Percentiles rank a stretch among this genome's conserved stretches.
Conservation (phyloP, 2,113 vertebrate genomes). For the Leucoraja erinaceus region DNA sequence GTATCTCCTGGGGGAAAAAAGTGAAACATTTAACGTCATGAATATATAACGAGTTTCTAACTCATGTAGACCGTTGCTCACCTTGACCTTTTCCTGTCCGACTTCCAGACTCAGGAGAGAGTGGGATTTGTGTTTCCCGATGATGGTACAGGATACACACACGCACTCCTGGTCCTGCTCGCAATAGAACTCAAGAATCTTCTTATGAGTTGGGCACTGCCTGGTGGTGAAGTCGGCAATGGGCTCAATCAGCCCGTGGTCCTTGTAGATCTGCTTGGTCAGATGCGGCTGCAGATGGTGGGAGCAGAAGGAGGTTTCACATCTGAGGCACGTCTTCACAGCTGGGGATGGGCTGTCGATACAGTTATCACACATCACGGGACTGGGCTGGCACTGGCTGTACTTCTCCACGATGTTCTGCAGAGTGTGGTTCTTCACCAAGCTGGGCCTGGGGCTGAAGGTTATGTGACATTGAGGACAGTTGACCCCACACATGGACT, state of each 20-base stretch:
- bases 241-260: conserved; percentile 58
- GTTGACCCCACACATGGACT: conserved; percentile 47
- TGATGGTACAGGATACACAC: conserved; percentile 59
- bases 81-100: conserved; percentile 59
- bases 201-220: conserved; percentile 58
- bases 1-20: neutral
- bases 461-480: conserved; percentile 60
- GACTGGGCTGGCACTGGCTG: conserved; percentile 22
- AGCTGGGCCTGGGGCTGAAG: conserved; percentile 42
- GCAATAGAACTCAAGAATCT: conserved; percentile 61
- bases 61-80: conserved; percentile 43
- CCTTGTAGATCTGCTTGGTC: conserved; percentile 56
- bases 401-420: conserved; percentile 58
- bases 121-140: conserved; percentile 56
- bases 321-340: conserved; percentile 63
- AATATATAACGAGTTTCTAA: too few species aligned
- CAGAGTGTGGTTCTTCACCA: conserved; percentile 61
- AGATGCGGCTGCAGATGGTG: conserved; percentile 59
- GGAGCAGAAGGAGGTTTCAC: conserved; percentile 65
- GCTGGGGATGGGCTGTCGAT: conserved; percentile 44
- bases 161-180: conserved; percentile 54
- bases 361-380: conserved; percentile 59
- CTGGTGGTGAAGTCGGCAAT: conserved; percentile 53
- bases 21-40: too few species aligned
- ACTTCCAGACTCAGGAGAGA: conserved; percentile 58